Conservation (phyloP, 2,888 invertebrate genomes). For the Heliconius ethilla region DNA sequence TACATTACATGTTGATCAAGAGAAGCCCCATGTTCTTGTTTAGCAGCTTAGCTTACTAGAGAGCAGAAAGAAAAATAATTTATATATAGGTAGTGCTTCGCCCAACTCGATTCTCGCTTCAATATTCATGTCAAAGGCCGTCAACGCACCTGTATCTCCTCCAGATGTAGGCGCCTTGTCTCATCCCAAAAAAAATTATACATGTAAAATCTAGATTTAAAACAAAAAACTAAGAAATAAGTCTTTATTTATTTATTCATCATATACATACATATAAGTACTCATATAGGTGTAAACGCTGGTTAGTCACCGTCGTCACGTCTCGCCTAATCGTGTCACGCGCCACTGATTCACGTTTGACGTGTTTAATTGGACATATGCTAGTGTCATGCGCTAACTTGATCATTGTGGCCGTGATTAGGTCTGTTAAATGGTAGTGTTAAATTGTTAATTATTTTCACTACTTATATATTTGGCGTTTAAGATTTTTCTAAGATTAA, state of each 20-base stretch:
- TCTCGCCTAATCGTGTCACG: constrained; percentile 68
- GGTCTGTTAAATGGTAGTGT: background rate
- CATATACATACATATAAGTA: background rate
- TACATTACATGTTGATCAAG: background rate
- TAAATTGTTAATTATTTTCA: background rate
- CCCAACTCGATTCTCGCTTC: no score
- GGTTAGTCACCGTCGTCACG: constrained; percentile 51
- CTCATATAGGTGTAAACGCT: background rate
- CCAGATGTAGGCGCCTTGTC: no score
- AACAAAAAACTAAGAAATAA: background rate
- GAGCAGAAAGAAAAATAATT: background rate
- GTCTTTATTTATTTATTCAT: background rate
- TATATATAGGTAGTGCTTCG: no score
- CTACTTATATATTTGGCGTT: no score
- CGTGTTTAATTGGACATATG: constrained; percentile 70
- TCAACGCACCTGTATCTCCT: no score
- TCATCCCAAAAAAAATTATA: no score
- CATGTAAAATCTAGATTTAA: background rate
- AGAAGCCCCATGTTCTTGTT: background rate
- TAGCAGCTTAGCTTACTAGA: background rate
- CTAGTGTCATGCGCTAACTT: constrained; percentile 64
- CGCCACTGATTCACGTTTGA: constrained; percentile 62
- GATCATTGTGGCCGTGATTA: constrained; percentile 52
- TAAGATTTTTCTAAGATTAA: no score
- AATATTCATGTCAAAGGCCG: no score